These are phyloP conservation scores for Hypocryptadius cinnamomeus DNA, from an alignment of 2,113 vertebrate species.

Conservation along the genomic window DNA sequence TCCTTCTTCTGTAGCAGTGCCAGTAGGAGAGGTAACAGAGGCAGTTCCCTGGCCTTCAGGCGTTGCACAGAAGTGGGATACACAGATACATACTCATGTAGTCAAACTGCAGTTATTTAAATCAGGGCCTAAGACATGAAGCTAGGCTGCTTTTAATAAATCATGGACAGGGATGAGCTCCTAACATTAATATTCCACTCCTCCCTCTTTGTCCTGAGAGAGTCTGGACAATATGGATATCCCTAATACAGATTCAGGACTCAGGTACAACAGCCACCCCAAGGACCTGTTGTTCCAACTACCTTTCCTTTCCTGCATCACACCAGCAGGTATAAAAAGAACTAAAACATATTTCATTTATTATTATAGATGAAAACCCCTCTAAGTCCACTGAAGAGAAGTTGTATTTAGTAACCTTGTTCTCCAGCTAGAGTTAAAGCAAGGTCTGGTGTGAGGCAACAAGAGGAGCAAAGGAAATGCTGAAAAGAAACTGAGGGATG, in stretches of 20 bases:
- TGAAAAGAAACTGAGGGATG: background rate
- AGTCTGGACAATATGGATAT: background rate
- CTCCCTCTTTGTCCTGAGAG: background rate
- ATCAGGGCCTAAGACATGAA: background rate
- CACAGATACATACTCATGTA: background rate
- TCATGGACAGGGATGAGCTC: background rate
- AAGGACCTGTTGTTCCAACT: background rate
- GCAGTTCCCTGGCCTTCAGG: background rate
- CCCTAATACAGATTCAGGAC: background rate
- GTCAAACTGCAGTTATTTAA: background rate
- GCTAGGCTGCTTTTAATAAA: background rate
- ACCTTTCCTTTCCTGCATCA: background rate
- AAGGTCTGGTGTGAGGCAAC: background rate
- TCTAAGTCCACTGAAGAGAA: background rate
- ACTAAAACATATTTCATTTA: background rate
- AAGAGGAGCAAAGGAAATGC: background rate
- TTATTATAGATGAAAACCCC: background rate
- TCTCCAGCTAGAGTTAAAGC: background rate
- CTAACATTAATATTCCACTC: background rate
- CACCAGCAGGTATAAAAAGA: background rate
- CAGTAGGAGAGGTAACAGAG: background rate
- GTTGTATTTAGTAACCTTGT: background rate
- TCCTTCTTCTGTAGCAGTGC: background rate
- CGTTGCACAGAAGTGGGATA: background rate
- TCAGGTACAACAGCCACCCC: fast-evolving